phyloP scores from a whole-genome alignment of 2,113 vertebrate species.

The Copsychus sechellarum region DNA sequence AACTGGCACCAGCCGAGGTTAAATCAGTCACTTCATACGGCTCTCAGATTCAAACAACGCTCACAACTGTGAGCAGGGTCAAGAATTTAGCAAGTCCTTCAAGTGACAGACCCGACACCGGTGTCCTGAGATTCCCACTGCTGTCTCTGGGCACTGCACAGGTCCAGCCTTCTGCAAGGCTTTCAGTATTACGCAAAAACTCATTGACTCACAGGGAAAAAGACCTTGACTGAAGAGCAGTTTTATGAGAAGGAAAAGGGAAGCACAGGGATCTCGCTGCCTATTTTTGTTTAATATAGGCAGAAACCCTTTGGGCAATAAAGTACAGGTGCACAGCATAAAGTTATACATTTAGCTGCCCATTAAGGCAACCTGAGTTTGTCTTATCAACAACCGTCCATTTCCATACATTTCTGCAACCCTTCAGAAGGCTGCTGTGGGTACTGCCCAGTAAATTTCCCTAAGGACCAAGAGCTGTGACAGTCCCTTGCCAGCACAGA shows the following conservation, averaged over 20 bases:
- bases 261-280: fast-evolving
- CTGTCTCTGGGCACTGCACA: background rate
- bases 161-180: background rate
- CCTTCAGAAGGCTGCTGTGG: background rate
- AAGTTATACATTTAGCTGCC: background rate
- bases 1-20: background rate
- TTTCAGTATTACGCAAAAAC: background rate
- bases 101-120: fast-evolving
- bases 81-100: background rate
- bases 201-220: background rate
- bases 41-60: background rate
- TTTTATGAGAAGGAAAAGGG: background rate
- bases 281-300: background rate
- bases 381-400: background rate
- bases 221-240: background rate
- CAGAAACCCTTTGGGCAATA: background rate
- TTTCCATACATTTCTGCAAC: background rate
- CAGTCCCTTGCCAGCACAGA: background rate
- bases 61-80: background rate
- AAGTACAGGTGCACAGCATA: fast-evolving
- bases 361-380: background rate
- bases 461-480: background rate
- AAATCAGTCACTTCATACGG: background rate
- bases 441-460: background rate
- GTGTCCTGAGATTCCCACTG: fast-evolving